Conservation (phyloP, 1,140 invertebrate species). For the Bombus confusus region DNA sequence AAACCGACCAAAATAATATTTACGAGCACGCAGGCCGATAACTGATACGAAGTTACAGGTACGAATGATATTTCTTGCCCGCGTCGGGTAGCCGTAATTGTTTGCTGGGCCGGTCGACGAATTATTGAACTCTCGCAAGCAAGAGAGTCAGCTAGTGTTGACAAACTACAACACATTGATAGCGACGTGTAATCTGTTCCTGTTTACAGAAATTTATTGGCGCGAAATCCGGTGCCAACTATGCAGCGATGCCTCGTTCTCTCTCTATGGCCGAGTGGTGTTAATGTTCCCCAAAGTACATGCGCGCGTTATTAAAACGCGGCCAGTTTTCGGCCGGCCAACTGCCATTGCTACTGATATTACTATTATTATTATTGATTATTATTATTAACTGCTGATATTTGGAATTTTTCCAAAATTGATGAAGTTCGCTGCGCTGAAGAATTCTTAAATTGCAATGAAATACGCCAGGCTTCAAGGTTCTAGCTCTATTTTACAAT, state of each 20-base stretch:
- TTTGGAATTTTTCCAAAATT: constrained; percentile 2
- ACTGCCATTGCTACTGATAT: no score
- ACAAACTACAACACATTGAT: constrained; percentile 59
- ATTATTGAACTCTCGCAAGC: constrained; percentile 41
- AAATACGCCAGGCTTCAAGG: no score
- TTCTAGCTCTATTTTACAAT: no score
- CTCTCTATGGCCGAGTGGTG: constrained; percentile 11
- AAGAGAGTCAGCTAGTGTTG: constrained; percentile 38
- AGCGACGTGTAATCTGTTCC: constrained; percentile 59
- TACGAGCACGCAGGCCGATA: not conserved
- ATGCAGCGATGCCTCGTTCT: constrained; percentile 34
- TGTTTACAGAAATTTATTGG: constrained; percentile 66
- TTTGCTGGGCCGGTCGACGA: constrained; percentile 9
- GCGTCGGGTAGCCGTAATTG: constrained; percentile 34
- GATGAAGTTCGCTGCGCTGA: not conserved
- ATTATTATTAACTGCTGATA: no score
- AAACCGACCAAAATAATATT: not conserved
- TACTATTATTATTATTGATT: no score
- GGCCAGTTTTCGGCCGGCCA: not conserved
- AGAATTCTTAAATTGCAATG: no score
- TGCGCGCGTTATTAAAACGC: constrained; percentile 31
- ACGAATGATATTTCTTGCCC: constrained; percentile 32
- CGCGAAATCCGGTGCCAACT: constrained; percentile 59
- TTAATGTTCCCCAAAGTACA: constrained; percentile 37
- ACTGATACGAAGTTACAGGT: constrained; percentile 32